Evolutionary conservation across 2,113 vertebrate species (phyloP).

Genomic region (Saccopteryx leptura): DNA sequence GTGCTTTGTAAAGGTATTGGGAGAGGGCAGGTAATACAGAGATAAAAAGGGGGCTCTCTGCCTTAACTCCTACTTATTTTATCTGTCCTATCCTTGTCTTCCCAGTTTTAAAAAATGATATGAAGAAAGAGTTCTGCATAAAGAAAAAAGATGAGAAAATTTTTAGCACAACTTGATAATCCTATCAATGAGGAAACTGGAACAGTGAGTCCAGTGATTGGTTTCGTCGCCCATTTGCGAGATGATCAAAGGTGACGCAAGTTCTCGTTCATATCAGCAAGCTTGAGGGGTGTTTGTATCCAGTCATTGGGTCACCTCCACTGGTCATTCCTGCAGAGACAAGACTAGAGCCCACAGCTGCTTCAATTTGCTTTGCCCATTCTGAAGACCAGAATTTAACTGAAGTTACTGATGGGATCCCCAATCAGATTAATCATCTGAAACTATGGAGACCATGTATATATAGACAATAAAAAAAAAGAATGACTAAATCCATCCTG

Average conservation of each 20-base stretch:
- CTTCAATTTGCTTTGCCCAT: background rate
- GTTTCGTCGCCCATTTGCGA: background rate
- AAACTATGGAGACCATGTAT: background rate
- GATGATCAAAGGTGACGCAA: background rate
- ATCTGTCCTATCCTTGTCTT: background rate
- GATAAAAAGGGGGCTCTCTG: background rate
- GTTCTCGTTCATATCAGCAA: background rate
- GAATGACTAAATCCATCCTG: background rate
- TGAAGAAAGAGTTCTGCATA: background rate
- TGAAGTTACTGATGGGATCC: background rate
- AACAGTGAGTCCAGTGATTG: background rate
- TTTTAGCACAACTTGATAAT: background rate
- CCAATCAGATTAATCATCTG: background rate
- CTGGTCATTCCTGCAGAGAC: background rate
- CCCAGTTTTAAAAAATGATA: slow-evolving; percentile 17
- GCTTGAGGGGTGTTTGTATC: fast-evolving
- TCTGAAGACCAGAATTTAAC: background rate
- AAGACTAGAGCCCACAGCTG: background rate
- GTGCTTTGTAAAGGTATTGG: background rate
- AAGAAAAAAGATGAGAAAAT: background rate
- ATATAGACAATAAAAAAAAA: background rate
- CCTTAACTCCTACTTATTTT: background rate
- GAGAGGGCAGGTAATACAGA: too few species aligned
- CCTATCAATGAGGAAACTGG: slow-evolving; percentile 31
- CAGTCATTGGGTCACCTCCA: background rate